These are phyloP conservation scores for Notospermus geniculatus DNA, from an alignment of 1,140 invertebrate species.

Conservation along the genomic window DNA sequence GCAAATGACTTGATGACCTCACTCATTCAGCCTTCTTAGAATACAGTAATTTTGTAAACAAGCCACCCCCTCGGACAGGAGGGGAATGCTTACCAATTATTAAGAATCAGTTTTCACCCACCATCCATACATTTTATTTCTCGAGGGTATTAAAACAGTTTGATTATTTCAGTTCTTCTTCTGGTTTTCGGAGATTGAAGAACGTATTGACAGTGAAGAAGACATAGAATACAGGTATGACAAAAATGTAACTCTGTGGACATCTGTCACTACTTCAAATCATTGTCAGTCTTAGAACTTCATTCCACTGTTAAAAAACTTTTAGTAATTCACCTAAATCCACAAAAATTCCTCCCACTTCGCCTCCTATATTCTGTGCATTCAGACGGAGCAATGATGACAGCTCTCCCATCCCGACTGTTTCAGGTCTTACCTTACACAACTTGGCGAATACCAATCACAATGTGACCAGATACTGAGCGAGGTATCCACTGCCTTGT, in stretches of 20 bases:
- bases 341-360: not conserved
- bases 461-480: conserved; percentile 71
- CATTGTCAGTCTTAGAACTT: too few relatives aligned
- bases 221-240: conserved; percentile 63
- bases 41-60: too few relatives aligned
- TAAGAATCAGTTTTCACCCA: too few relatives aligned
- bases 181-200: conserved; percentile 69
- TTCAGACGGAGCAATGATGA: not conserved
- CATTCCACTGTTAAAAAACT: not conserved
- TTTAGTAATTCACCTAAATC: not conserved
- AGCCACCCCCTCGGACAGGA: too few relatives aligned
- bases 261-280: too few relatives aligned
- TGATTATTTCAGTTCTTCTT: conserved; percentile 62
- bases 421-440: conserved; percentile 65
- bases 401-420: not conserved
- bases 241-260: too few relatives aligned
- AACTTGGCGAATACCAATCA: conserved; percentile 66
- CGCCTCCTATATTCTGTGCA: too few relatives aligned
- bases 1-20: too few relatives aligned
- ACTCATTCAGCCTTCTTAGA: too few relatives aligned
- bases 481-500: conserved; percentile 70
- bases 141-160: not conserved
- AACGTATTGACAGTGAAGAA: conserved; percentile 64
- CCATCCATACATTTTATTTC: not conserved
- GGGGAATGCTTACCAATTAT: too few relatives aligned